Conservation (phyloP, 2,888 invertebrate genomes). For the Diplolepis rosae region DNA sequence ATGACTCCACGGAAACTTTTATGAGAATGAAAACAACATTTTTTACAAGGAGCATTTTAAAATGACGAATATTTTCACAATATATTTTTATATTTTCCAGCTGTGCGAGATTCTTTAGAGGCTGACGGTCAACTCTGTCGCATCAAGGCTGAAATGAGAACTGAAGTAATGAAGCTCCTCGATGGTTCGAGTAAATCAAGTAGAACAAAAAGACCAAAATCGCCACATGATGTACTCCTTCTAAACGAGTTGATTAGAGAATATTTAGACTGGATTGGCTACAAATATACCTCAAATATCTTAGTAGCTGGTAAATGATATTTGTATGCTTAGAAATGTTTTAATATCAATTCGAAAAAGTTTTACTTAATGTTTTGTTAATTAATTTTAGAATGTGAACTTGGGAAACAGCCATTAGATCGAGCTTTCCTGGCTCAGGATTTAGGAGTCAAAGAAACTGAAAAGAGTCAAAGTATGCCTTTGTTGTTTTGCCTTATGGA, state of each 20-base stretch:
- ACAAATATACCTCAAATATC: slow-evolving; percentile 78
- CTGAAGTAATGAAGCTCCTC: slow-evolving; percentile 67
- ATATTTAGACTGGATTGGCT: slow-evolving; percentile 83
- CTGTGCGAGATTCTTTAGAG: slow-evolving; percentile 68
- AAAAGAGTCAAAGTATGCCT: slow-evolving; percentile 75
- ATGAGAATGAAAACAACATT: background rate
- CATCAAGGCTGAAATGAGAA: slow-evolving; percentile 69
- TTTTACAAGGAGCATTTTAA: no score
- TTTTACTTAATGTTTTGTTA: background rate
- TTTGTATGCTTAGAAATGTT: slow-evolving; percentile 4
- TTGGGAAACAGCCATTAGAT: slow-evolving; percentile 65
- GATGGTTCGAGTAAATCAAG: slow-evolving; percentile 59
- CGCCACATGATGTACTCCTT: slow-evolving; percentile 70
- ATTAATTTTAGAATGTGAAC: slow-evolving; percentile 63
- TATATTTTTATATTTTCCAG: slow-evolving; percentile 50
- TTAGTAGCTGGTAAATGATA: slow-evolving; percentile 73
- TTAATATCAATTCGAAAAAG: background rate
- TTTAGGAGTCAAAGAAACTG: slow-evolving; percentile 76
- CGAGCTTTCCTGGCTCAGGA: slow-evolving; percentile 62
- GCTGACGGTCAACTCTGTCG: slow-evolving; percentile 64
- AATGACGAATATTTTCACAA: no score
- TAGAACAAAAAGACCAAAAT: slow-evolving; percentile 55
- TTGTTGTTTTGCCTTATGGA: slow-evolving; percentile 76
- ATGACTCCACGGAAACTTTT: background rate
- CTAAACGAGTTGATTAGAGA: slow-evolving; percentile 81